A percentile compares a stretch with the other conserved stretches of the same genome.
Conservation (phyloP, 2,113 vertebrate genomes). For the Geococcyx californianus region DNA sequence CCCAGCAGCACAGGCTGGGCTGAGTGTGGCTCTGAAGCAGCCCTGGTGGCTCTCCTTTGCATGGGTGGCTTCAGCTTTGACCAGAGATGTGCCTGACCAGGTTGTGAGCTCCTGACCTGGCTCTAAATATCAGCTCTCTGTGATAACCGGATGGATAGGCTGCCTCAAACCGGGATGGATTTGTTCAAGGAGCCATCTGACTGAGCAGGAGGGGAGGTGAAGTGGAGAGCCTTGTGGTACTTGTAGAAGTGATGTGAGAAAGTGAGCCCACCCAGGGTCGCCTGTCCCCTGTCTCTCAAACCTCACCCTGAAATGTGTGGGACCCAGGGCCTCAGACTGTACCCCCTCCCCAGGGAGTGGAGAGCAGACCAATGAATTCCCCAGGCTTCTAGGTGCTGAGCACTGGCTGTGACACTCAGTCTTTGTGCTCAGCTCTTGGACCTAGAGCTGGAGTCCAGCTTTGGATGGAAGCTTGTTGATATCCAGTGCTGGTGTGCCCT, state of each 20-base stretch:
- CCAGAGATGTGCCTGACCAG: not conserved
- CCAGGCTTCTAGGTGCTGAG: not conserved
- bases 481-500: fast-evolving
- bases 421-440: fast-evolving
- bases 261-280: no score
- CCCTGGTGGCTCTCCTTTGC: not conserved
- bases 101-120: not conserved
- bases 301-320: fast-evolving
- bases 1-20: not conserved
- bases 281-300: not conserved
- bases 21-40: not conserved
- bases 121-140: not conserved
- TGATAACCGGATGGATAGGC: no score
- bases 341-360: not conserved
- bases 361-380: fast-evolving
- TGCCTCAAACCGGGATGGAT: fast-evolving
- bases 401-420: fast-evolving
- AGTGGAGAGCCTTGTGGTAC: not conserved
- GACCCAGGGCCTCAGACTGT: not conserved
- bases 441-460: no score
- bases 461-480: not conserved
- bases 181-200: not conserved
- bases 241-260: fast-evolving
- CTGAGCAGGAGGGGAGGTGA: not conserved
- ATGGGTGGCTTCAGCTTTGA: not conserved